Conservation (phyloP, 2,888 invertebrate species). For the Phlogophora meticulosa region DNA sequence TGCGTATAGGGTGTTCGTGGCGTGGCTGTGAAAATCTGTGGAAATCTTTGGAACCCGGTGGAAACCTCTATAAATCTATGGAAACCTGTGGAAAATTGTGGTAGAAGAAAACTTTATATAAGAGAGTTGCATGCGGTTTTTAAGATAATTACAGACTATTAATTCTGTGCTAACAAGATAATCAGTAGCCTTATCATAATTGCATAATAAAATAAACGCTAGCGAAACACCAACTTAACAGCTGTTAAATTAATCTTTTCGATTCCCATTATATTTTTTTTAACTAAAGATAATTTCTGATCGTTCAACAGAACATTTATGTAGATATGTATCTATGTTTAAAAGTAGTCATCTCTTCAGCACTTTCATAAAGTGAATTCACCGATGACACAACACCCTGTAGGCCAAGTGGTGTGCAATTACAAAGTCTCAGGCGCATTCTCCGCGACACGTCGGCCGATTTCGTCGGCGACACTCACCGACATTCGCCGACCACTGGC, state of each 20-base stretch:
- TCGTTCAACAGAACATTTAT: background rate
- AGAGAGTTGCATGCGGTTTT: background rate
- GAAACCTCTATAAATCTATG: too few species aligned
- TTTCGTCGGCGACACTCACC: slow-evolving; percentile 64
- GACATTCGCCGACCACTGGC: slow-evolving; percentile 56
- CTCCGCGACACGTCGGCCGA: slow-evolving; percentile 82
- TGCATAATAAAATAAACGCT: too few species aligned
- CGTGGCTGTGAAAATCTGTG: background rate
- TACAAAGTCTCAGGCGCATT: slow-evolving; percentile 81
- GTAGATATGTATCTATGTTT: too few species aligned
- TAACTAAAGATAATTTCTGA: background rate
- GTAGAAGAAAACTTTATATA: background rate
- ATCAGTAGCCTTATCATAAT: too few species aligned
- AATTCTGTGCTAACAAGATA: background rate
- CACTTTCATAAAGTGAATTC: background rate
- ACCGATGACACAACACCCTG: slow-evolving; percentile 63
- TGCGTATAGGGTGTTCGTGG: slow-evolving; percentile 76
- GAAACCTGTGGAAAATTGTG: too few species aligned
- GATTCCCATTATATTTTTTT: too few species aligned
- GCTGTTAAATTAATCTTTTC: background rate
- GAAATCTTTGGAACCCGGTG: background rate
- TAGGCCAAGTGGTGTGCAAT: slow-evolving; percentile 76
- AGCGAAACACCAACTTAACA: background rate
- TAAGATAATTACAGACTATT: background rate
- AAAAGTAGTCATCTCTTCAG: background rate